Conservation (phyloP, 2,797 vertebrate genomes). For the Chaunax sp. region DNA sequence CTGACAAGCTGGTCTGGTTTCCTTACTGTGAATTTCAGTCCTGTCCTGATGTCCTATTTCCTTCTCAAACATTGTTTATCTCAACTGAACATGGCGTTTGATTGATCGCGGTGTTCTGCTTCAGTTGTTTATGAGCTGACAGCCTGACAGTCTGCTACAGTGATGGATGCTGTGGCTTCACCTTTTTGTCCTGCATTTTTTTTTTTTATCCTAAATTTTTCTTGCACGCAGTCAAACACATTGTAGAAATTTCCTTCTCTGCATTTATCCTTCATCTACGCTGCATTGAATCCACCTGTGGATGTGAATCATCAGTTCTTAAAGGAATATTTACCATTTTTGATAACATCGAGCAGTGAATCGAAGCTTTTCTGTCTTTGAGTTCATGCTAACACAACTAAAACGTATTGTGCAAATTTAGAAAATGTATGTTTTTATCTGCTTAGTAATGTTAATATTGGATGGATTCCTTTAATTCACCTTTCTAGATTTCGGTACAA, state of each 20-base stretch:
- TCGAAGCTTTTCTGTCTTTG: background rate
- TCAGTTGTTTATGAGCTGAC: slow-evolving; percentile 32
- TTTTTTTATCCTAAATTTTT: slow-evolving; percentile 1
- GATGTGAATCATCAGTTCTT: background rate
- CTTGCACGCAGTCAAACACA: background rate
- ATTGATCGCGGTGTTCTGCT: slow-evolving; percentile 48
- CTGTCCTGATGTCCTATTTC: slow-evolving; percentile 52
- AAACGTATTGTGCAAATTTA: background rate
- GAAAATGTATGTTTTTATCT: background rate
- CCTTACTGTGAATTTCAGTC: slow-evolving; percentile 30
- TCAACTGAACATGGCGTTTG: slow-evolving; percentile 34
- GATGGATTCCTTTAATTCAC: background rate
- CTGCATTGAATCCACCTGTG: background rate
- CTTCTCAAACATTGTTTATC: slow-evolving; percentile 53
- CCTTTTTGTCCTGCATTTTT: background rate
- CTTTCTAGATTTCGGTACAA: background rate
- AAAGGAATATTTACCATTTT: too few species aligned
- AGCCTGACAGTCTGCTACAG: slow-evolving; percentile 2
- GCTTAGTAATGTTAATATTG: background rate
- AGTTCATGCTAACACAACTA: too few species aligned
- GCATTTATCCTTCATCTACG: background rate
- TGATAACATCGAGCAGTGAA: too few species aligned
- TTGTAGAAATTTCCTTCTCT: background rate
- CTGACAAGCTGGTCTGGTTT: slow-evolving; percentile 68
- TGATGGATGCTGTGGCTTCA: slow-evolving; percentile 7